These are phyloP conservation scores for Eupithecia dodoneata DNA, from an alignment of 2,888 invertebrate genomes.

Conservation along the genomic window DNA sequence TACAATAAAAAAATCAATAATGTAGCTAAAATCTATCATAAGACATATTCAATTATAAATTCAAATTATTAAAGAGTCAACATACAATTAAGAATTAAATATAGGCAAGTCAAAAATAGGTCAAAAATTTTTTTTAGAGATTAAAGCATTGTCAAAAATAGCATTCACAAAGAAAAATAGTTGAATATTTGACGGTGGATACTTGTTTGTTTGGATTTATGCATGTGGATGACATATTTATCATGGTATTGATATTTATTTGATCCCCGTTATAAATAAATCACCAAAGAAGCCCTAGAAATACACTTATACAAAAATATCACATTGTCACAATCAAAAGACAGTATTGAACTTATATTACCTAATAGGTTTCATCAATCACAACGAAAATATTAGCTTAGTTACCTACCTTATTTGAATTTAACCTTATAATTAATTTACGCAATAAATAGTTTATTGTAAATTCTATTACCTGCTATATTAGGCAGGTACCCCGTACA, in stretches of 20 bases:
- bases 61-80: too few species aligned
- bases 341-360: background rate
- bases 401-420: constrained; percentile 7
- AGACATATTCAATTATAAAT: too few species aligned
- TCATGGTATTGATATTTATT: background rate
- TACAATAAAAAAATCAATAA: too few species aligned
- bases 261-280: background rate
- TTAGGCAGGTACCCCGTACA: background rate
- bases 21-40: too few species aligned
- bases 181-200: too few species aligned
- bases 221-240: background rate
- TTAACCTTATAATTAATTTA: background rate
- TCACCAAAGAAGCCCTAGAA: background rate
- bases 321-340: constrained; percentile 33
- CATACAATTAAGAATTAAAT: too few species aligned
- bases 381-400: constrained; percentile 14
- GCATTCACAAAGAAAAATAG: too few species aligned
- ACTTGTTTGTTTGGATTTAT: background rate
- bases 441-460: background rate
- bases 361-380: background rate
- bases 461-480: background rate
- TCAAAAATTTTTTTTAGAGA: too few species aligned
- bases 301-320: constrained; percentile 4
- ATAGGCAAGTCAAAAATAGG: too few species aligned
- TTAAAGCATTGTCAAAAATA: too few species aligned